phyloP scores from a whole-genome alignment of 1,140 invertebrate genomes.

The Drosophila serrata region DNA sequence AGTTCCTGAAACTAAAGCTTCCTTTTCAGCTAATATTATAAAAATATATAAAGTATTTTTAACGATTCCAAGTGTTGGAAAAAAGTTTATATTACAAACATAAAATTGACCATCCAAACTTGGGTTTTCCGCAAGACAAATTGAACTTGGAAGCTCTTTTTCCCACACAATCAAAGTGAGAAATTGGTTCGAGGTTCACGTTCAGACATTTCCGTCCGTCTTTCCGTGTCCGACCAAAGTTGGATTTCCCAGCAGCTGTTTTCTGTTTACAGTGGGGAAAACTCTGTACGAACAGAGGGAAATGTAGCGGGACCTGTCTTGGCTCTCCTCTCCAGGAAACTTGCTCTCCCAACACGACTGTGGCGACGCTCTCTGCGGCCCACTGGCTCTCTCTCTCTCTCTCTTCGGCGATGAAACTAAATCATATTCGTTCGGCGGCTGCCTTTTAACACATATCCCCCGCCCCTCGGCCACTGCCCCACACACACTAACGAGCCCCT shows the following conservation, averaged over 20 bases:
- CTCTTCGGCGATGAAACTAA: constrained; percentile 31
- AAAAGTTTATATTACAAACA: not conserved
- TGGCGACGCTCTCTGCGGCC: constrained; percentile 1
- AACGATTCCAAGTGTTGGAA: not conserved
- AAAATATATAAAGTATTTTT: not conserved
- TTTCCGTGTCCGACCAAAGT: not conserved
- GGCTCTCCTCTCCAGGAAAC: not conserved
- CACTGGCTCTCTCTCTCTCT: constrained; percentile 17
- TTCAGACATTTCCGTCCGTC: constrained; percentile 13
- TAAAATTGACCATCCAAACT: not conserved
- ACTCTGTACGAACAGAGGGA: constrained; percentile 6
- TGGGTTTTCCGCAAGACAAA: constrained; percentile 2
- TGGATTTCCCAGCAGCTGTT: constrained; percentile 63
- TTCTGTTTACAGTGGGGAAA: constrained; percentile 65
- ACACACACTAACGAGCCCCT: constrained; percentile 35
- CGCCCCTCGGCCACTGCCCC: not conserved
- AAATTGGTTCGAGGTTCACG: constrained; percentile 7
- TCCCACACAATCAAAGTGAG: not conserved
- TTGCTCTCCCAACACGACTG: not conserved
- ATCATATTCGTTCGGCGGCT: constrained; percentile 48
- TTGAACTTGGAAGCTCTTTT: not conserved
- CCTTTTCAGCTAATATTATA: not conserved
- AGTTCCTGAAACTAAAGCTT: not conserved
- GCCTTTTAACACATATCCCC: constrained; percentile 50
- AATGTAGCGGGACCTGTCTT: constrained; percentile 4